Evolutionary conservation across 53 echinoderm and acorn worm genomes (phyloP).

Genomic region (Apostichopus leukothele): DNA sequence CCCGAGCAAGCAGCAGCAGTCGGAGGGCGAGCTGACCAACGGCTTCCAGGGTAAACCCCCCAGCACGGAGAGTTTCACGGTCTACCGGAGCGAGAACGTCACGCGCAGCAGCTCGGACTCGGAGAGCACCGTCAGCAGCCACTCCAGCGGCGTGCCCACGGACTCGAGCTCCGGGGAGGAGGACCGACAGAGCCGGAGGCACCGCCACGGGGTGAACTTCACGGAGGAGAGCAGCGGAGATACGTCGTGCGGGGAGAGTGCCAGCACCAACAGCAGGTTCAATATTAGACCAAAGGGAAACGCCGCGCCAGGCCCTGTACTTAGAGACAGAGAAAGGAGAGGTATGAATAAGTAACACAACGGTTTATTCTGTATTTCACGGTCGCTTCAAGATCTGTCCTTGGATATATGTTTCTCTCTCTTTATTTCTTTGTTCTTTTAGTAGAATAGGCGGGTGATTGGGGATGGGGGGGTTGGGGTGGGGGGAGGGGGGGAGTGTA

Average conservation of each 20-base stretch:
- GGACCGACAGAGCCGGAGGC: constrained; percentile 53
- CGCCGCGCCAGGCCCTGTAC: constrained; percentile 68
- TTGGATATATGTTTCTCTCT: no score
- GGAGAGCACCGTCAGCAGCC: constrained; percentile 73
- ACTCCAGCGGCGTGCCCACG: constrained; percentile 68
- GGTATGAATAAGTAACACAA: constrained; percentile 43
- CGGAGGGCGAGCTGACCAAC: constrained; percentile 44
- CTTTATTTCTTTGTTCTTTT: no score
- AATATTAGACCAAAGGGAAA: constrained; percentile 43
- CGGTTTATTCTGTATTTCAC: no score
- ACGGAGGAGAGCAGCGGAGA: constrained; percentile 96
- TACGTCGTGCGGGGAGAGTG: constrained; percentile 95
- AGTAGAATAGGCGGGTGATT: no score
- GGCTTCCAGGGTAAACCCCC: constrained; percentile 54
- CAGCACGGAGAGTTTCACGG: constrained; percentile 80
- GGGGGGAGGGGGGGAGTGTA: no score
- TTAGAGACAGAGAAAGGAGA: constrained; percentile 84
- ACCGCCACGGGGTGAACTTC: constrained; percentile 68
- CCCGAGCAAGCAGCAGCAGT: constrained; percentile 61
- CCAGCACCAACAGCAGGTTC: constrained; percentile 82
- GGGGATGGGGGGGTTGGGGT: no score
- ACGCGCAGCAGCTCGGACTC: constrained; percentile 89
- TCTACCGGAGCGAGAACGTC: constrained; percentile 73
- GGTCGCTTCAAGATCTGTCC: no score
- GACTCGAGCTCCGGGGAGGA: constrained; percentile 83